phyloP scores from a whole-genome alignment of 2,797 vertebrate species.

The Prionace glauca region DNA sequence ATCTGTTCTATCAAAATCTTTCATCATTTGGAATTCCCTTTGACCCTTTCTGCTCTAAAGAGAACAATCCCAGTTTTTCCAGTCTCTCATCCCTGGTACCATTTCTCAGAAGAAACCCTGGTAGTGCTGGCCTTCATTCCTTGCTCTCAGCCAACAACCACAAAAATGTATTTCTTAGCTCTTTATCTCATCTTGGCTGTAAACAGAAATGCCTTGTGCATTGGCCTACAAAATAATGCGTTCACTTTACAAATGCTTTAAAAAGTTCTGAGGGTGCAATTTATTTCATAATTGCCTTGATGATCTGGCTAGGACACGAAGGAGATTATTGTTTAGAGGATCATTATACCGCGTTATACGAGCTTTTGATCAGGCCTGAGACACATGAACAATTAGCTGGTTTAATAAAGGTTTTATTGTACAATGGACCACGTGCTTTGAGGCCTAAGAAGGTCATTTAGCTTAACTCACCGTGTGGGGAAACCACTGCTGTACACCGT shows the following conservation, averaged over 20 bases:
- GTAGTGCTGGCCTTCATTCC: not conserved
- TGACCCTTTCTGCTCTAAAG: not conserved
- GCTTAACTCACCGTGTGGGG: not conserved
- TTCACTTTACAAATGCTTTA: not conserved
- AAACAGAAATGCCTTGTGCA: not conserved
- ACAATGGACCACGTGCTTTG: not conserved
- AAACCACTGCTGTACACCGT: not conserved
- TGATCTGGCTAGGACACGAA: not conserved
- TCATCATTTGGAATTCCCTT: not conserved
- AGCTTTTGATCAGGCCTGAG: not conserved
- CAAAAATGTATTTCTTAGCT: not conserved
- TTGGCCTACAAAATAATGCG: not conserved
- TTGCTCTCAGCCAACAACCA: not conserved
- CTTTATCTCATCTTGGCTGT: not conserved
- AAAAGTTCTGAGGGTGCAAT: not conserved
- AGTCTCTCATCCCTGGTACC: not conserved
- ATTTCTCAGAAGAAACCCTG: not conserved
- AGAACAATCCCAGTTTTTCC: not conserved
- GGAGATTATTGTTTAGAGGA: not conserved
- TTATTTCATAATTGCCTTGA: not conserved
- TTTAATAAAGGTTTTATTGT: not conserved
- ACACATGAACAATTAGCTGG: not conserved
- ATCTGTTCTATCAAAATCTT: not conserved
- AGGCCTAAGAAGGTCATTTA: not conserved
- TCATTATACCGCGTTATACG: not conserved